Conservation (phyloP, 1,140 invertebrate genomes). For the Macrosteles quadrilineatus region DNA sequence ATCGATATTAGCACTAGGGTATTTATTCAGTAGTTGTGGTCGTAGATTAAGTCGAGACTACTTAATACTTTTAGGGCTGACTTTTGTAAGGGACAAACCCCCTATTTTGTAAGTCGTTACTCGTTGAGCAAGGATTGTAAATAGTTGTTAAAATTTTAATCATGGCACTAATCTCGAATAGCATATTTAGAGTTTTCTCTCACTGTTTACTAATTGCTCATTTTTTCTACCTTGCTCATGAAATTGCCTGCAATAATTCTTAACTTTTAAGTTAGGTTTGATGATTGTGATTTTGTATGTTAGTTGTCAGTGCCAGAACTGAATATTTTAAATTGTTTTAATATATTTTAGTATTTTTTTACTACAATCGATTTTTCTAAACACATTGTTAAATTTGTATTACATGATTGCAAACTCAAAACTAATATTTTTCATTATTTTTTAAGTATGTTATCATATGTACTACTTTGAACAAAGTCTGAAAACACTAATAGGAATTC, state of each 20-base stretch:
- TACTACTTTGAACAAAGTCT: too few species aligned
- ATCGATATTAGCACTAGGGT: background rate
- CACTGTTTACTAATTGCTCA: constrained; percentile 14
- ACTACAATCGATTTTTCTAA: too few species aligned
- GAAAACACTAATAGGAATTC: too few species aligned
- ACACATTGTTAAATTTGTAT: too few species aligned
- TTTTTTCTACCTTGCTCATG: constrained; percentile 11
- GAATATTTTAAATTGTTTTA: too few species aligned
- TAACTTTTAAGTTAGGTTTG: background rate
- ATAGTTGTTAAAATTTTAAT: constrained; percentile 21
- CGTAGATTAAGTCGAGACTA: background rate
- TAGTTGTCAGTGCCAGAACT: background rate
- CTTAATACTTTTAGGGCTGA: constrained; percentile 6
- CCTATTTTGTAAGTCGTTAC: background rate
- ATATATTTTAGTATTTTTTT: too few species aligned
- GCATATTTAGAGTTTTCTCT: constrained; percentile 5
- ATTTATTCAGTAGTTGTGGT: constrained; percentile 13
- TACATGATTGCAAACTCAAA: too few species aligned
- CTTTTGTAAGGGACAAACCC: background rate
- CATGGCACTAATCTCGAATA: constrained; percentile 6
- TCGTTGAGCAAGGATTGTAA: constrained; percentile 12
- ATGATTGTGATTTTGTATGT: constrained; percentile 12
- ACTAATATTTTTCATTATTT: too few species aligned
- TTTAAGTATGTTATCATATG: too few species aligned
- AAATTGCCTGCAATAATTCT: constrained; percentile 10